Conservation (phyloP, 1,140 invertebrate species). For the Drosophila baimaii region DNA sequence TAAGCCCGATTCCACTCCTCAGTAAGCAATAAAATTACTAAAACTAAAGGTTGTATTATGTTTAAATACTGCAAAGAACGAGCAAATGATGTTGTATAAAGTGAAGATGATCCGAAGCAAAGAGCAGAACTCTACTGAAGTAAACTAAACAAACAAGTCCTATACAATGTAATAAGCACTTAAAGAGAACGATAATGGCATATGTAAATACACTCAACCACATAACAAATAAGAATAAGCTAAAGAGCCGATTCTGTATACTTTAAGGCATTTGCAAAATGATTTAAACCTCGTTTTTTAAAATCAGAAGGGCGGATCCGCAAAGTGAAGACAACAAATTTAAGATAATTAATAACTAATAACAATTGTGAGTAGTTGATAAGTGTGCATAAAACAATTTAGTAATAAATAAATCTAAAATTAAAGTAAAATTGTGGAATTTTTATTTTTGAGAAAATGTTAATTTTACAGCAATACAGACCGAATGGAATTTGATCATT, state of each 20-base stretch:
- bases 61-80: constrained; percentile 62
- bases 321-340: constrained; percentile 44
- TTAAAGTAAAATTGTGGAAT: constrained; percentile 13
- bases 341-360: constrained; percentile 35
- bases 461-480: neutral
- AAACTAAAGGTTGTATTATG: constrained; percentile 80
- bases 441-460: neutral
- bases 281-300: constrained; percentile 61
- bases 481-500: neutral
- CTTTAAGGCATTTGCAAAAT: constrained; percentile 47
- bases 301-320: constrained; percentile 24
- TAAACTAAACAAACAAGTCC: constrained; percentile 61
- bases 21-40: constrained; percentile 53
- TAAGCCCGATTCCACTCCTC: constrained; percentile 14
- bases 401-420: constrained; percentile 68
- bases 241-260: constrained; percentile 48
- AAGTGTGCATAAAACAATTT: constrained; percentile 76
- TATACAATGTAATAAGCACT: constrained; percentile 65
- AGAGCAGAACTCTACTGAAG: constrained; percentile 39
- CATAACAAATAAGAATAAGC: constrained; percentile 38
- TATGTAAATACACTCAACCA: constrained; percentile 50
- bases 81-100: constrained; percentile 24
- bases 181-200: constrained; percentile 41
- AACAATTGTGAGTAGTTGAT: constrained; percentile 73
- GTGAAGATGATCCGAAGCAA: constrained; percentile 26